A percentile compares a stretch with the other conserved stretches of the same genome.
phyloP scores from a whole-genome alignment of 2,797 vertebrate species.

The Chlorospingus flavigularis region DNA sequence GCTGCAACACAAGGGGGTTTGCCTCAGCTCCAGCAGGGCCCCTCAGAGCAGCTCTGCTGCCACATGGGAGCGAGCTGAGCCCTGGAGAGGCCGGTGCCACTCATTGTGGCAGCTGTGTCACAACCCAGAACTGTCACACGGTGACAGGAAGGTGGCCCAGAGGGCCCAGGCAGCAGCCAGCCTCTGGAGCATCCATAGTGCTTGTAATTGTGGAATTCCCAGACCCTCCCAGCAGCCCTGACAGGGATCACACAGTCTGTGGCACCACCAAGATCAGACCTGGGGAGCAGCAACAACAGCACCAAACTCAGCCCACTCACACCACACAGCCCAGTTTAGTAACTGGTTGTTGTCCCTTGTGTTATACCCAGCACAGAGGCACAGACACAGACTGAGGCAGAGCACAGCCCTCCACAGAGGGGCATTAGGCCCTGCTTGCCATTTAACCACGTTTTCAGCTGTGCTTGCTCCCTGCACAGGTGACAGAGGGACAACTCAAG shows the following conservation, averaged over 20 bases:
- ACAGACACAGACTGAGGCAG: neutral
- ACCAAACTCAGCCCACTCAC: neutral
- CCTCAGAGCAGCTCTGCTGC: neutral
- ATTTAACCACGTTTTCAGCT: neutral
- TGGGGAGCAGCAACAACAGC: neutral
- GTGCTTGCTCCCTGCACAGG: neutral
- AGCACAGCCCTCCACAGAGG: neutral
- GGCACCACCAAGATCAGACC: fast-evolving
- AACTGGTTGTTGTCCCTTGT: neutral
- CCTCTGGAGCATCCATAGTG: neutral
- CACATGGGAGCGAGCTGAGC: fast-evolving
- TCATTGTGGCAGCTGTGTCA: neutral
- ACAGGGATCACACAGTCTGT: neutral
- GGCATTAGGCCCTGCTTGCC: neutral
- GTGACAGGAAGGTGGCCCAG: fast-evolving
- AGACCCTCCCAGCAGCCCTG: neutral
- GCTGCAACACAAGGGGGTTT: conserved; percentile 74
- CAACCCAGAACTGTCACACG: neutral
- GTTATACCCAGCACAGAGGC: neutral
- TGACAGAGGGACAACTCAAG: neutral
- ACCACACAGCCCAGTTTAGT: neutral
- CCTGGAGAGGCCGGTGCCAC: neutral
- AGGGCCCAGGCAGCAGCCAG: neutral
- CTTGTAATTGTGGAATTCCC: neutral
- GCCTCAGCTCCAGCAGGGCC: conserved; percentile 25